These are phyloP conservation scores for Thalpophila matura DNA, from an alignment of 2,888 invertebrate genomes.

Conservation along the genomic window DNA sequence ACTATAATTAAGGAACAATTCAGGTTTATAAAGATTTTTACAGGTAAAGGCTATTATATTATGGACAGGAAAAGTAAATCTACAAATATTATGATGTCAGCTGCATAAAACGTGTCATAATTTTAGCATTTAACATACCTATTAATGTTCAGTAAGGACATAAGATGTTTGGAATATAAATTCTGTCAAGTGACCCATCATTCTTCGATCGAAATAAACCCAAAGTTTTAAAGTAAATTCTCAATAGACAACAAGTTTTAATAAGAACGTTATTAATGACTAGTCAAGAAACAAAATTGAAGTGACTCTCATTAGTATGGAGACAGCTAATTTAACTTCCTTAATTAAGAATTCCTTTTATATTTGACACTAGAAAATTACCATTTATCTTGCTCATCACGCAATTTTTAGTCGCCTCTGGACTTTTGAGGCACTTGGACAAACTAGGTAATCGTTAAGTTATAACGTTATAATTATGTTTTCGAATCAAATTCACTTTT, in stretches of 20 bases:
- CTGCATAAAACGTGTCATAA: slow-evolving; percentile 16
- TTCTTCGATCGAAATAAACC: neutral
- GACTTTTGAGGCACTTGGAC: neutral
- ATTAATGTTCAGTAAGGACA: slow-evolving; percentile 27
- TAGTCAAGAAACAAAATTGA: slow-evolving; percentile 12
- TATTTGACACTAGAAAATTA: slow-evolving; percentile 24
- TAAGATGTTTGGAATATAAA: no score
- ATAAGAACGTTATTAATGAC: slow-evolving; percentile 19
- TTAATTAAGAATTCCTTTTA: slow-evolving; percentile 44
- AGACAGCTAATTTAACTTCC: slow-evolving; percentile 52
- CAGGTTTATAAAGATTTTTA: neutral
- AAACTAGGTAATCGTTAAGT: neutral
- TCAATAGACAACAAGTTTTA: slow-evolving; percentile 5
- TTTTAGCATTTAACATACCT: slow-evolving; percentile 20
- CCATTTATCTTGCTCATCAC: slow-evolving; percentile 27
- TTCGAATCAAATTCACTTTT: neutral
- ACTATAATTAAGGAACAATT: neutral
- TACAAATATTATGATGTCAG: slow-evolving; percentile 25
- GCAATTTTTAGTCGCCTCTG: slow-evolving; percentile 2
- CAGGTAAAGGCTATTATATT: neutral
- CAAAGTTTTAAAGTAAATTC: neutral
- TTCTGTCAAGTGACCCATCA: neutral
- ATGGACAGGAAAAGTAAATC: slow-evolving; percentile 29
- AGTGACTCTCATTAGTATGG: slow-evolving; percentile 32
- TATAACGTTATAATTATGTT: no score